Percentiles rank a stretch among this genome's conserved stretches.
Evolutionary conservation across 2,113 vertebrate species (phyloP).

Genomic region (Pygoscelis antarcticus): DNA sequence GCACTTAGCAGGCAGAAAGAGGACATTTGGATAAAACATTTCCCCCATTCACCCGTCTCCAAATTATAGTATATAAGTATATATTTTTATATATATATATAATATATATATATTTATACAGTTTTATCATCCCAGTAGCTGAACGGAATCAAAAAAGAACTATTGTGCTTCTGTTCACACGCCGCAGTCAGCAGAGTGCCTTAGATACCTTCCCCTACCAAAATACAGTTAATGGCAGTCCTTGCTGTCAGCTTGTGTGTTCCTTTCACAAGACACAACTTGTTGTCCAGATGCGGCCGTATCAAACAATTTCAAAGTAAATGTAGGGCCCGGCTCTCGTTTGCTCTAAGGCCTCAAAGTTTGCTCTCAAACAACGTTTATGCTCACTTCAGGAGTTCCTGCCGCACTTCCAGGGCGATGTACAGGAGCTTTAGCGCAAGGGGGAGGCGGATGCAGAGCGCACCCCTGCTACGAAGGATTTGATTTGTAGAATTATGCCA

Average conservation of each 20-base stretch:
- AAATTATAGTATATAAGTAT: neutral
- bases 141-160: neutral
- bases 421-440: neutral
- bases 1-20: neutral
- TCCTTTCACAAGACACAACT: conserved; percentile 5
- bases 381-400: neutral
- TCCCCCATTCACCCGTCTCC: neutral
- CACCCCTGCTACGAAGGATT: neutral
- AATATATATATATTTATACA: neutral
- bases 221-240: neutral
- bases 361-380: neutral
- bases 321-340: neutral
- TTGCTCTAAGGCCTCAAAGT: neutral
- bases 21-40: neutral
- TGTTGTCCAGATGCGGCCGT: neutral
- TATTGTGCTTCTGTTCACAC: neutral
- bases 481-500: neutral
- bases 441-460: neutral
- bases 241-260: neutral
- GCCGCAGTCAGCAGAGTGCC: neutral
- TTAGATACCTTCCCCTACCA: neutral
- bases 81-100: neutral
- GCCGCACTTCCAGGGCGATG: neutral
- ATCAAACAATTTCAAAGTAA: neutral
- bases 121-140: neutral